These are phyloP conservation scores for Acanthosoma haemorrhoidale DNA, from an alignment of 2,888 invertebrate genomes.

Conservation along the genomic window DNA sequence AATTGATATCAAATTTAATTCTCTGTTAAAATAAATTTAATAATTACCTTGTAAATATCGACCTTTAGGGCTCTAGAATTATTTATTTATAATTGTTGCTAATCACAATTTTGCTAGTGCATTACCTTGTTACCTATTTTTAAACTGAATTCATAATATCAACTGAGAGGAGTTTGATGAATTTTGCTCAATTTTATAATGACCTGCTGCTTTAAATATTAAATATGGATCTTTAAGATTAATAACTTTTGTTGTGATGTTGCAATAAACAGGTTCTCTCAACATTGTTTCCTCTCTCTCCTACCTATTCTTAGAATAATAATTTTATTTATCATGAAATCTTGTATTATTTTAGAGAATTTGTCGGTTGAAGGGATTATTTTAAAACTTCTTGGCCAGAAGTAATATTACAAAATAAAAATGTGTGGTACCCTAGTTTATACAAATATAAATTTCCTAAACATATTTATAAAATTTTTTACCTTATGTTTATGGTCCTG, in stretches of 20 bases:
- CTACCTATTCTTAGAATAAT: not conserved
- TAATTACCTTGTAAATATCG: constrained; percentile 3
- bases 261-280: not conserved
- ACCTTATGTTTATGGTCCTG: too few relatives aligned
- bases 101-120: not conserved
- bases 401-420: too few relatives aligned
- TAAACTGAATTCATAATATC: not conserved
- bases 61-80: not conserved
- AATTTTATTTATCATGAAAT: not conserved
- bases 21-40: not conserved
- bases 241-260: not conserved
- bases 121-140: constrained; percentile 15
- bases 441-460: too few relatives aligned
- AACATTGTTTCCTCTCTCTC: not conserved
- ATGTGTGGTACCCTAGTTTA: too few relatives aligned
- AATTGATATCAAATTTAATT: not conserved
- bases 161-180: not conserved
- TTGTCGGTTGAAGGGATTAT: too few relatives aligned
- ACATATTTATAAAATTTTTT: too few relatives aligned
- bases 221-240: not conserved
- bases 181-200: not conserved
- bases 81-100: constrained; percentile 15
- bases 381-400: too few relatives aligned
- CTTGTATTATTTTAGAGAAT: too few relatives aligned
- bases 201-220: not conserved